Percentiles rank a stretch among this genome's conserved stretches.
Conservation (phyloP, 2,797 vertebrate genomes). For the Parauchenoglanis ngamensis region DNA sequence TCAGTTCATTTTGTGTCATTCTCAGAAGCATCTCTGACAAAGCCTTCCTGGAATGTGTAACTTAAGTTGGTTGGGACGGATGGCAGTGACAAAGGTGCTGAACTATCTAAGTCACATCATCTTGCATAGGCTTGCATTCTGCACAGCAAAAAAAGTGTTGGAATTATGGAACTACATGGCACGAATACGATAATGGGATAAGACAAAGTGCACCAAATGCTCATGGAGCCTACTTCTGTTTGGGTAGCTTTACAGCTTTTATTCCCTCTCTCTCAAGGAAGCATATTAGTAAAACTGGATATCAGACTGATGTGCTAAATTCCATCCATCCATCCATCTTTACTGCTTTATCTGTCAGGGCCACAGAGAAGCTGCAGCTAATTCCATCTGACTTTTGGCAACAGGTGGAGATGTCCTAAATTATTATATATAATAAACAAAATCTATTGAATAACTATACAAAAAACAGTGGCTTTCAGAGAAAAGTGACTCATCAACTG, state of each 20-base stretch:
- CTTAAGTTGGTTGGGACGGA: neutral
- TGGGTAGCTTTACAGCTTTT: neutral
- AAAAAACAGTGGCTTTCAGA: neutral
- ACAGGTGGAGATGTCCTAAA: too few species aligned
- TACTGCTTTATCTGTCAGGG: too few species aligned
- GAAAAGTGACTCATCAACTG: neutral
- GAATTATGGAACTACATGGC: slow-evolving; percentile 34
- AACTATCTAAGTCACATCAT: neutral
- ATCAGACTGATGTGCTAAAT: neutral
- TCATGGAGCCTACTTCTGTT: neutral
- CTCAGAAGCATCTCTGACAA: neutral
- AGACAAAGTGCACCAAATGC: neutral
- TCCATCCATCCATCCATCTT: neutral
- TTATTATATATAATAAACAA: neutral
- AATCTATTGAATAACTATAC: neutral
- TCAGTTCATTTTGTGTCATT: neutral
- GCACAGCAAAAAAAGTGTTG: slow-evolving; percentile 5
- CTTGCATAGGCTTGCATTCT: neutral
- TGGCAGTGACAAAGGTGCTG: neutral
- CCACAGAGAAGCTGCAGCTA: too few species aligned
- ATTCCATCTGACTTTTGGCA: too few species aligned
- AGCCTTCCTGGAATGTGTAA: neutral
- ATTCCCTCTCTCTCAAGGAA: neutral
- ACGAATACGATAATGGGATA: slow-evolving; percentile 13
- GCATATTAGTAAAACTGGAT: neutral